Base-by-base conservation (phyloP, 2,888 invertebrate species). In the Aphidoletes aphidimyza region DNA sequence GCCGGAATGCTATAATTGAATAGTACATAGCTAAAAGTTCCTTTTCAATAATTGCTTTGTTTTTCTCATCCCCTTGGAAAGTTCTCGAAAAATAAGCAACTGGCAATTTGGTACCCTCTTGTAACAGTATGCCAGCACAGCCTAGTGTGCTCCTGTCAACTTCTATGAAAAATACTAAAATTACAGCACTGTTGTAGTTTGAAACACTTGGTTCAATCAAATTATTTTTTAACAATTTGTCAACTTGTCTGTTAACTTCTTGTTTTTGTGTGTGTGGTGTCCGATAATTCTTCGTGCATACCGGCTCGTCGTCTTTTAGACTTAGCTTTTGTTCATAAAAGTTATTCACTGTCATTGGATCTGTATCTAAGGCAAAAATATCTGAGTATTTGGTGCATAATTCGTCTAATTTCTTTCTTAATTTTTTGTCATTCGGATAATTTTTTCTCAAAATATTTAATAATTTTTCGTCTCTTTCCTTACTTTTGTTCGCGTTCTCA, bases 261-360 rank as follows among this genome's bases (percentile, higher is more conserved):
- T 69, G 69, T 83, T 85, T 86, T 59, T 86, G 86, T 17, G 84
- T 11, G 26, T 86, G 42, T 22, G 87, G 86, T 34, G 84, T 85
- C 78, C 86, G 84, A 47, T 87, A 87, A 83, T 86, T 87, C 86
- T 86, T 86, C 6, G 86, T 86, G 47, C 86, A 87, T 11, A 86
- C 85, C 14, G 86, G 86, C 30, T 26, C 84, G 2, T 86, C 85
- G 78, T 87, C 86, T 3, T 83, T 85, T 34, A 86, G 34, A 81
- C 83, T 83, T 37, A 87, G 36, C 81, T 86, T 86, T 86, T 87
- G 87, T 85, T 86, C 69, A 78, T 86, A 87, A 84, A 86, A 86
- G 85, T 87, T 87, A 85, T 87, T 87, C 30, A 78, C 36, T 37
- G 86, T 86, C n/a, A 86, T 26, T 78, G 85, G 81, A 47, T 86